phyloP scores from a whole-genome alignment of 2,113 vertebrate genomes.

The Cygnus buccinator region DNA sequence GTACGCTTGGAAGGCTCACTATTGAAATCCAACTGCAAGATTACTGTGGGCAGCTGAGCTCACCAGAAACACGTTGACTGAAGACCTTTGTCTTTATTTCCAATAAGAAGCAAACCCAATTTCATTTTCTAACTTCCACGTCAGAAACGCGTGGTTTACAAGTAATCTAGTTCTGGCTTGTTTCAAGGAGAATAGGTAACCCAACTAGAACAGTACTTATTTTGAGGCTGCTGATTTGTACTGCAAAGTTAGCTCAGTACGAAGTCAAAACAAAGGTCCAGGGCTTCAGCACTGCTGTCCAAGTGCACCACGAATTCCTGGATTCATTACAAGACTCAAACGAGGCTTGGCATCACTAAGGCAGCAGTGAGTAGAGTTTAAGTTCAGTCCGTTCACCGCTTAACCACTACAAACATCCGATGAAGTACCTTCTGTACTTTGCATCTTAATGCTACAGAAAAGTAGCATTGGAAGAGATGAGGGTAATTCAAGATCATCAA shows the following conservation, averaged over 20 bases:
- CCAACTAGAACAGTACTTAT: neutral
- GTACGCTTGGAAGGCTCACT: neutral
- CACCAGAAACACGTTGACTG: neutral
- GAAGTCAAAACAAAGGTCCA: neutral
- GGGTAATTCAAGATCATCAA: neutral
- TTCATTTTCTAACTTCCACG: neutral
- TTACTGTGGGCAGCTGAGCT: neutral
- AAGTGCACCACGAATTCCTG: neutral
- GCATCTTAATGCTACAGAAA: neutral
- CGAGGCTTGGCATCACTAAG: neutral
- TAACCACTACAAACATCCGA: neutral
- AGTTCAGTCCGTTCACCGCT: neutral
- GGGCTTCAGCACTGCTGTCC: neutral
- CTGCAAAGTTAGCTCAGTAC: neutral
- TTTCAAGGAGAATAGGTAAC: neutral
- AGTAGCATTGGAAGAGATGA: neutral
- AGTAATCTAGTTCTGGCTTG: neutral
- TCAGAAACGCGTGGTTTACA: neutral
- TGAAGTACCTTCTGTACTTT: neutral
- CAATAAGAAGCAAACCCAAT: neutral
- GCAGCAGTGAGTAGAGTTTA: neutral
- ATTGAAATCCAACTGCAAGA: neutral
- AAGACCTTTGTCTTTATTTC: neutral
- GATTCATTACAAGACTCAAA: neutral
- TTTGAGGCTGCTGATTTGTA: neutral